phyloP scores from a whole-genome alignment of 2,888 invertebrate genomes.

The Amorpha juglandis region DNA sequence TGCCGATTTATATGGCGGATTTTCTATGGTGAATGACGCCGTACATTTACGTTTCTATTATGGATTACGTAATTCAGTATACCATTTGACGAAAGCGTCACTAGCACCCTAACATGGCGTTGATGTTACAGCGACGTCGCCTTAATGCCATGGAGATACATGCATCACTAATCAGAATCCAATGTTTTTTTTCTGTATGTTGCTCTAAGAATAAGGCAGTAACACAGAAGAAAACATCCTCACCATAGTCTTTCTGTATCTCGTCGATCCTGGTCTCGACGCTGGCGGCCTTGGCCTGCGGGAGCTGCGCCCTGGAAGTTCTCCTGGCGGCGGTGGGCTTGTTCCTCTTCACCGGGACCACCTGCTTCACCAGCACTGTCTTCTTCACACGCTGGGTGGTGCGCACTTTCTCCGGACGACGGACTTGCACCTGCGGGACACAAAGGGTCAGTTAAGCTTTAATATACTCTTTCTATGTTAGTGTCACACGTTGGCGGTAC shows the following conservation, averaged over 20 bases:
- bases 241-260: constrained; percentile 91
- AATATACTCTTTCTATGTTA: not conserved
- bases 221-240: constrained; percentile 33
- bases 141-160: no score
- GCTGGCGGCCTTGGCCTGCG: constrained; percentile 47
- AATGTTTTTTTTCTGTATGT: no score
- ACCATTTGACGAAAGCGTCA: no score
- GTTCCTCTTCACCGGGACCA: constrained; percentile 89
- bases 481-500: no score
- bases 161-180: no score
- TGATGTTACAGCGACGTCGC: no score
- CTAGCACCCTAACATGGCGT: no score
- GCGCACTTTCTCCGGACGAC: constrained; percentile 92
- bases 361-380: constrained; percentile 93
- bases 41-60: no score
- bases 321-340: constrained; percentile 46
- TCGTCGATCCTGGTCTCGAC: constrained; percentile 86
- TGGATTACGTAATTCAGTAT: no score
- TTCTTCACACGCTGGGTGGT: constrained; percentile 94
- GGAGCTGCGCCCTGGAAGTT: constrained; percentile 49
- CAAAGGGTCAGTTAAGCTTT: not conserved
- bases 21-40: no score
- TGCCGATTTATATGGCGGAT: no score
- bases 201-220: no score
- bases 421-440: constrained; percentile 88